Percentiles rank a stretch among this genome's conserved stretches.
Conservation (phyloP, 2,888 invertebrate genomes). For the Copidosoma aretas region DNA sequence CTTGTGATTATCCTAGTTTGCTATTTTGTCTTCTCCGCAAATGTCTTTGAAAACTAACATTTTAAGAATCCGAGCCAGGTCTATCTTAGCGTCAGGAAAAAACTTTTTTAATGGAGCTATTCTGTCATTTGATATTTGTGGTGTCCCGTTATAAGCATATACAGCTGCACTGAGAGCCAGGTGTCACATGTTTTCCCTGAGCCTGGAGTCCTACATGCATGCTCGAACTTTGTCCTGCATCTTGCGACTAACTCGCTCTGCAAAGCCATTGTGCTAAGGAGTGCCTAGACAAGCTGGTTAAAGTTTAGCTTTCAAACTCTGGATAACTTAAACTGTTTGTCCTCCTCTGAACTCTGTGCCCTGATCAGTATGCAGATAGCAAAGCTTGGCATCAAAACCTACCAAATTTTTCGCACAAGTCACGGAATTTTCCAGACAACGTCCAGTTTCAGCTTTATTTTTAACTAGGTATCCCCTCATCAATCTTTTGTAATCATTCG, state of each 20-base stretch:
- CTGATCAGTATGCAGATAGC: constrained; percentile 42
- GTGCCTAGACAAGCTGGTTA: constrained; percentile 6
- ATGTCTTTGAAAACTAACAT: constrained; percentile 44
- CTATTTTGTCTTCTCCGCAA: constrained; percentile 14
- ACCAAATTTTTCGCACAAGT: constrained; percentile 41
- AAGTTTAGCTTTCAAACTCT: background rate
- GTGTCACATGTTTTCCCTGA: no score
- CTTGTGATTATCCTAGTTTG: background rate
- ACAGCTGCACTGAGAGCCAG: no score
- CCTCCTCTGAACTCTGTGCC: constrained; percentile 44
- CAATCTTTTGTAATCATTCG: constrained; percentile 43
- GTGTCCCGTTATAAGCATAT: no score
- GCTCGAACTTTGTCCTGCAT: no score
- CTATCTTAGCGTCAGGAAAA: background rate
- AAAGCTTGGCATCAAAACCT: constrained; percentile 42
- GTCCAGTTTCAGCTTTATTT: constrained; percentile 36
- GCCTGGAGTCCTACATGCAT: no score
- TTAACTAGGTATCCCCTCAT: constrained; percentile 42
- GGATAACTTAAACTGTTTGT: constrained; percentile 29
- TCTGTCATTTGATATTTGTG: constrained; percentile 35
- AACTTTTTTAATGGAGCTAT: background rate
- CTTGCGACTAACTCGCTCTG: no score
- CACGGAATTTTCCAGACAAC: constrained; percentile 38
- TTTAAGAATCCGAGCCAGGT: constrained; percentile 39
- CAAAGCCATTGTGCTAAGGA: no score